These are phyloP conservation scores for Carpatolechia fugitivella DNA, from an alignment of 2,888 invertebrate species.

Conservation along the genomic window DNA sequence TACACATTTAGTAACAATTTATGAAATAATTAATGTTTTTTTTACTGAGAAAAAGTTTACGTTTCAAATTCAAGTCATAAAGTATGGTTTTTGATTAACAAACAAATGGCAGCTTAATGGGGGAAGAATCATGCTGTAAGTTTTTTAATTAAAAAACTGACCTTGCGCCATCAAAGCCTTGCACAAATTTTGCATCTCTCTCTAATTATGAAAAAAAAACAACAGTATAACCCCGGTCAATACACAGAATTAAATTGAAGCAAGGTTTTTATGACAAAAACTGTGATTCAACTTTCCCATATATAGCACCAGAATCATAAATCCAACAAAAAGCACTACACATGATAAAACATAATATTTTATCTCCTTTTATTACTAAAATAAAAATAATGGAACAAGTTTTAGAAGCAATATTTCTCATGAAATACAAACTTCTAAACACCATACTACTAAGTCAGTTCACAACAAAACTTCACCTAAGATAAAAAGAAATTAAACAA, in stretches of 20 bases:
- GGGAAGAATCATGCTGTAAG: too few relatives aligned
- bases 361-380: background rate
- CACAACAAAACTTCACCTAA: background rate
- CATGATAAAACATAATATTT: background rate
- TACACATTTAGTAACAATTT: too few relatives aligned
- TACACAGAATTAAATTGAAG: slow-evolving; percentile 14
- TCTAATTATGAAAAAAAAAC: too few relatives aligned
- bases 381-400: slow-evolving; percentile 11
- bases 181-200: background rate
- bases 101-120: too few relatives aligned
- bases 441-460: background rate
- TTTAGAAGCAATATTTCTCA: background rate
- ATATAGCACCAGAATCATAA: slow-evolving; percentile 9
- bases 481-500: background rate
- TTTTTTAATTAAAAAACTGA: too few relatives aligned
- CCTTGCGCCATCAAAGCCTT: too few relatives aligned
- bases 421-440: background rate
- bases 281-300: slow-evolving; percentile 15
- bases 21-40: too few relatives aligned
- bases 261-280: slow-evolving; percentile 27
- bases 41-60: background rate
- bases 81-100: too few relatives aligned
- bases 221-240: background rate
- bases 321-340: slow-evolving; percentile 6
- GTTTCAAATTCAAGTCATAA: background rate